Evolutionary conservation across 2,888 invertebrate genomes (phyloP).

Genomic region (Dicyrtomina minuta): DNA sequence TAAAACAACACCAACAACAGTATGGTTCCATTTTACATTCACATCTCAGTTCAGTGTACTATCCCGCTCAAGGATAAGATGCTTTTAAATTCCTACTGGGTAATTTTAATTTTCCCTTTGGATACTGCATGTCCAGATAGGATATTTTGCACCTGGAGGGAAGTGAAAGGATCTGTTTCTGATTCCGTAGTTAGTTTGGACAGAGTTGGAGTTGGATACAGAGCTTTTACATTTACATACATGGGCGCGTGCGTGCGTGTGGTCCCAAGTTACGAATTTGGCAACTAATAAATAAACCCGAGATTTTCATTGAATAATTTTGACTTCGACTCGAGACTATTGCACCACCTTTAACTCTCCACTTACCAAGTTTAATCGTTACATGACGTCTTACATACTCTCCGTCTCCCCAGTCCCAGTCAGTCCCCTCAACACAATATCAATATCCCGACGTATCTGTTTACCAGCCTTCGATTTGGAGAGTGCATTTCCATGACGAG

Average conservation of each 20-base stretch:
- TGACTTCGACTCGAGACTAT: neutral
- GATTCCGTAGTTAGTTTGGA: no score
- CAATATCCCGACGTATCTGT: neutral
- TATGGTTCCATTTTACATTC: no score
- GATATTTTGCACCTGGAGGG: no score
- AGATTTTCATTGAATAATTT: neutral
- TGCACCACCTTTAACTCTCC: neutral
- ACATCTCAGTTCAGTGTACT: no score
- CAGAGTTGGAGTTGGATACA: no score
- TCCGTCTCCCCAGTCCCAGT: neutral
- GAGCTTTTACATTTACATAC: no score
- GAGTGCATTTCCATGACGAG: neutral
- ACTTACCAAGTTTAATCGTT: neutral
- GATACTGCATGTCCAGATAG: no score
- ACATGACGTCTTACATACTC: neutral
- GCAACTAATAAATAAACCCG: slow-evolving; percentile 12
- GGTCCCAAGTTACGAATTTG: neutral
- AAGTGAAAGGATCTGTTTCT: no score
- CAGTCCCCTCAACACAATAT: neutral
- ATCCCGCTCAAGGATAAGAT: no score
- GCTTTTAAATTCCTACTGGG: no score
- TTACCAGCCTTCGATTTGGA: neutral
- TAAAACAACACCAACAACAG: no score
- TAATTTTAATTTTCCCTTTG: no score
- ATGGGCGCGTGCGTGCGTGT: neutral